These are phyloP conservation scores for Petrocephalus zakoni DNA, from an alignment of 2,113 vertebrate species.

Conservation along the genomic window DNA sequence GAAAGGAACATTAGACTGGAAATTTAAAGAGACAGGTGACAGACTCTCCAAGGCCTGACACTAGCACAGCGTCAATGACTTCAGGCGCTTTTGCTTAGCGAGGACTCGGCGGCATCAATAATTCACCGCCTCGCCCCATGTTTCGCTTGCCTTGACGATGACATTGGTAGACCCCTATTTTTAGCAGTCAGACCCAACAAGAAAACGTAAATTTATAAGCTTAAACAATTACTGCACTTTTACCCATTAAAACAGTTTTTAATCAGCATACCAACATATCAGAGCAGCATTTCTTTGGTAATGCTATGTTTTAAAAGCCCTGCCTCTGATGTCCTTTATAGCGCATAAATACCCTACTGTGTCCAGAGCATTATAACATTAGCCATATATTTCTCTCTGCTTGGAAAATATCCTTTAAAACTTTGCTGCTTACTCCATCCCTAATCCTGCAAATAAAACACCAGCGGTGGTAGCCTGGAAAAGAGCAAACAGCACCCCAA, in stretches of 20 bases:
- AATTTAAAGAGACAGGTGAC: constrained; percentile 41
- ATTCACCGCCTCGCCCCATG: constrained; percentile 42
- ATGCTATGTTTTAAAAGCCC: neutral
- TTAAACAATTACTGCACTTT: too few relatives aligned
- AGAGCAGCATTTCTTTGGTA: neutral
- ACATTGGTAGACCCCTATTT: constrained; percentile 14
- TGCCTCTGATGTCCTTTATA: neutral
- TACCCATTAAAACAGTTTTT: neutral
- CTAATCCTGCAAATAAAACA: neutral
- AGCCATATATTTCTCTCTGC: neutral
- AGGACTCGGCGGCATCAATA: constrained; percentile 42
- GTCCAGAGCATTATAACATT: neutral
- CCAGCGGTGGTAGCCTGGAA: neutral
- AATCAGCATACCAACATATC: neutral
- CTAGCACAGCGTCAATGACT: constrained; percentile 49
- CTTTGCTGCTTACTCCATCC: neutral
- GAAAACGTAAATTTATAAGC: neutral
- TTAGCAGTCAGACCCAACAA: neutral
- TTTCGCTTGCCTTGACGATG: constrained; percentile 41
- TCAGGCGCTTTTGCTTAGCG: constrained; percentile 36
- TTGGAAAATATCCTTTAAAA: neutral
- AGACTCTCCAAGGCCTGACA: constrained; percentile 40
- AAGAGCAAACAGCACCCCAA: neutral
- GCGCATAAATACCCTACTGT: neutral
- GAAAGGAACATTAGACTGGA: neutral